phyloP scores from a whole-genome alignment of 2,888 invertebrate genomes.

The Macrosiphum euphorbiae region DNA sequence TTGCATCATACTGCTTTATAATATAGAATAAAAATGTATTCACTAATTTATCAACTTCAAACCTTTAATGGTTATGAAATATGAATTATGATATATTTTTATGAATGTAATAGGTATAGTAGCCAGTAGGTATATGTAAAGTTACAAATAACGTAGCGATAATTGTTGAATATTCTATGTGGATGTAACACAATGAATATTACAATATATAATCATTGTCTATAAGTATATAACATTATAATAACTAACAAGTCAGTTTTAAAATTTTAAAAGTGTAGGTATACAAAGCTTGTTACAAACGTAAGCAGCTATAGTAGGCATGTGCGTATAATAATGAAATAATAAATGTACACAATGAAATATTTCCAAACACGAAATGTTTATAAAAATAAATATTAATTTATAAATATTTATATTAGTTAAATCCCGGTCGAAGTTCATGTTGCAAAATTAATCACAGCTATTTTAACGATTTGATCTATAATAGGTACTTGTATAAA shows the following conservation, averaged over 20 bases:
- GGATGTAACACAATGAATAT: neutral
- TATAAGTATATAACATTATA: neutral
- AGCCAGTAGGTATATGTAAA: neutral
- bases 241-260: neutral
- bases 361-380: neutral
- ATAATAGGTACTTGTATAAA: neutral
- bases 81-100: neutral
- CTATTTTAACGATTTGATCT: neutral
- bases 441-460: neutral
- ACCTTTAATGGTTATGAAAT: neutral
- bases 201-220: neutral
- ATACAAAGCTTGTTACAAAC: neutral
- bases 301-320: neutral
- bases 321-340: neutral
- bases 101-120: neutral
- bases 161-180: neutral
- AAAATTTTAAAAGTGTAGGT: neutral
- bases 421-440: neutral
- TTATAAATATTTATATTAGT: neutral
- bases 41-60: neutral
- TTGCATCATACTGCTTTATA: neutral
- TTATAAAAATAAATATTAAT: too few relatives aligned
- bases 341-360: neutral
- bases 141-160: neutral
- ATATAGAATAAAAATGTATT: neutral